Evolutionary conservation across 2,797 vertebrate genomes (phyloP), one percentile per base, ranked within the genome.

Genomic region (Coracias cyanogaster): DNA sequence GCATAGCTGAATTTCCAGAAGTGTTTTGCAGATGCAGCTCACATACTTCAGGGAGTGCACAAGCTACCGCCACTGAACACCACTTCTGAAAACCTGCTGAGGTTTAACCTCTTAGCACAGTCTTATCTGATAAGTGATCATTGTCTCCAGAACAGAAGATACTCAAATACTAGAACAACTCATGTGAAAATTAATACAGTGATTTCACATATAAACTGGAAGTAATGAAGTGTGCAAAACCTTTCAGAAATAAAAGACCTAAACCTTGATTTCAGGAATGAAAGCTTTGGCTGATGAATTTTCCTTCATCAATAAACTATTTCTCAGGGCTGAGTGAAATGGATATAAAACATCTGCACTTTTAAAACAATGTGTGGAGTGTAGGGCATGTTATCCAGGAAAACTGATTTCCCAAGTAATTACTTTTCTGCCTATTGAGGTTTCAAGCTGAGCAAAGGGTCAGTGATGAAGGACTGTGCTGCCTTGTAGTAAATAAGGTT

Each of bases 321-420:
- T 87, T 86, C 89, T 85, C 69, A 74, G 55, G 60, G 45, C 28
- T 90, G 67, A 69, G 24, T 20, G 39, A 70, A 82, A 90, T 13
- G 37, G 67, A 54, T 73, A 80, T 20, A 76, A 74, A 94, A 84
- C 58, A 89, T 8, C 79, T 81, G 88, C 39, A 31, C 41, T 93
- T 91, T 22, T 66, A 82, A 93, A 96, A 90, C 67, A 73, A 64
- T 15, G 60, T 49, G 67, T 84, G 57, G 54, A 17, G 7, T 81
- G 78, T 22, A 62, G 74, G 73, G 46, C 67, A 72, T 4, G 45
- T 91, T 93, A 93, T 83, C 65, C 41, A 95, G 71, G 92, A 88
- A 85, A 92, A 70, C 82, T 78, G 93, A 93, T 95, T 95, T 94
- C 74, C 95, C 60, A 61, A 90, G 94, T 94, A 95, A 95, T 96